These are phyloP conservation scores for Phoxinus dragarum DNA, from an alignment of 2,797 vertebrate genomes.

Conservation along the genomic window DNA sequence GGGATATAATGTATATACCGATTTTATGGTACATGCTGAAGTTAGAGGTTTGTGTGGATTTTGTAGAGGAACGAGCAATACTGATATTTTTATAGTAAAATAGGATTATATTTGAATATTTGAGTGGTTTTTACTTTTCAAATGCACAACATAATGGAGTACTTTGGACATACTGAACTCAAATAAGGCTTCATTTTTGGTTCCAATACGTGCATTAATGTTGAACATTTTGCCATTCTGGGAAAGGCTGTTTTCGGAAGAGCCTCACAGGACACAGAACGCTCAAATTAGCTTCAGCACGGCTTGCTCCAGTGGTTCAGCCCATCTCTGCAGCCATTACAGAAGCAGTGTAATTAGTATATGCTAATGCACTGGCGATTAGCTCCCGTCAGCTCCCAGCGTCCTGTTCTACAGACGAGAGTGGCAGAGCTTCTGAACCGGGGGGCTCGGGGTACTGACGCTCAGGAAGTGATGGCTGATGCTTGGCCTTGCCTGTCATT, in stretches of 20 bases:
- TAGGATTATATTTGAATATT: neutral
- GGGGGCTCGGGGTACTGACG: slow-evolving; percentile 15
- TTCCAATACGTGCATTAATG: slow-evolving; percentile 5
- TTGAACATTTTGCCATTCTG: slow-evolving; percentile 27
- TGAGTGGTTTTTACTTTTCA: neutral
- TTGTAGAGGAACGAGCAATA: neutral
- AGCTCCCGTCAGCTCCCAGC: slow-evolving; percentile 22
- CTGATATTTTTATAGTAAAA: neutral
- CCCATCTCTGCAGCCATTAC: slow-evolving; percentile 42
- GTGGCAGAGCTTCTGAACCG: slow-evolving; percentile 13
- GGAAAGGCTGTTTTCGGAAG: slow-evolving; percentile 31
- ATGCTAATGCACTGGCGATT: slow-evolving; percentile 54
- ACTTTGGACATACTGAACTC: neutral
- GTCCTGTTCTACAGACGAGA: slow-evolving; percentile 29
- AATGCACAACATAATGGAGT: neutral
- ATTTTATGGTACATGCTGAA: too few relatives aligned
- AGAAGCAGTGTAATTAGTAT: slow-evolving; percentile 53
- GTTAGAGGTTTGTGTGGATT: neutral
- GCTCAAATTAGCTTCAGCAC: slow-evolving; percentile 36
- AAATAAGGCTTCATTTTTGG: neutral
- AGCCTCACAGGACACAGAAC: slow-evolving; percentile 37
- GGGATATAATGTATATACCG: too few relatives aligned
- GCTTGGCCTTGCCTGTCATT: slow-evolving; percentile 33
- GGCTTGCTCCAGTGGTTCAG: slow-evolving; percentile 38
- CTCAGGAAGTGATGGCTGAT: slow-evolving; percentile 48